These are phyloP conservation scores for Antheraea pernyi DNA, from an alignment of 1,140 invertebrate genomes.

Conservation along the genomic window DNA sequence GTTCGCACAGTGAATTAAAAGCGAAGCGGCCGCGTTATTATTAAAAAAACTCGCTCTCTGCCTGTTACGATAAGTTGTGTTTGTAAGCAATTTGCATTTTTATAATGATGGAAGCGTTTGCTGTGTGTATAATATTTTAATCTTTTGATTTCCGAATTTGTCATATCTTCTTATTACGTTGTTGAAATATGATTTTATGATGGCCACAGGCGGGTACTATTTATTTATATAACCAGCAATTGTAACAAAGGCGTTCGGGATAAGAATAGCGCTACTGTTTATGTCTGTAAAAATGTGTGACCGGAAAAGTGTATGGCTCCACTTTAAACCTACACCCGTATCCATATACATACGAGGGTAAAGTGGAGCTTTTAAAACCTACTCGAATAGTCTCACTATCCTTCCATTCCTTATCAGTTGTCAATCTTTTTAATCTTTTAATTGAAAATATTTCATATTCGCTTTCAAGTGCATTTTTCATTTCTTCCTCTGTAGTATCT, in stretches of 20 bases:
- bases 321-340: no score
- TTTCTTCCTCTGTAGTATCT: no score
- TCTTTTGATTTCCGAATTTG: neutral
- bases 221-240: neutral
- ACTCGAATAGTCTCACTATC: no score
- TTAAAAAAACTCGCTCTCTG: slow-evolving; percentile 5
- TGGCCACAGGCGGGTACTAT: neutral
- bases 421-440: no score
- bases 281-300: neutral
- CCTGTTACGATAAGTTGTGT: slow-evolving; percentile 12
- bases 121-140: neutral
- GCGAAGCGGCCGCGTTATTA: neutral
- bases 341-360: no score
- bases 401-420: no score
- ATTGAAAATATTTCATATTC: no score
- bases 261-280: neutral
- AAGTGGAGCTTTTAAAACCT: no score
- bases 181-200: no score
- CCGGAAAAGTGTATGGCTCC: no score
- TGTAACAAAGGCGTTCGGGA: neutral
- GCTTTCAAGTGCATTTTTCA: no score
- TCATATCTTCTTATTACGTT: no score
- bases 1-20: slow-evolving; percentile 10
- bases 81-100: slow-evolving; percentile 12
- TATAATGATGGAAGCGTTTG: neutral